A percentile compares a stretch with the other conserved stretches of the same genome.
phyloP scores from a whole-genome alignment of 2,888 invertebrate genomes.

The Syrista parreyssii region DNA sequence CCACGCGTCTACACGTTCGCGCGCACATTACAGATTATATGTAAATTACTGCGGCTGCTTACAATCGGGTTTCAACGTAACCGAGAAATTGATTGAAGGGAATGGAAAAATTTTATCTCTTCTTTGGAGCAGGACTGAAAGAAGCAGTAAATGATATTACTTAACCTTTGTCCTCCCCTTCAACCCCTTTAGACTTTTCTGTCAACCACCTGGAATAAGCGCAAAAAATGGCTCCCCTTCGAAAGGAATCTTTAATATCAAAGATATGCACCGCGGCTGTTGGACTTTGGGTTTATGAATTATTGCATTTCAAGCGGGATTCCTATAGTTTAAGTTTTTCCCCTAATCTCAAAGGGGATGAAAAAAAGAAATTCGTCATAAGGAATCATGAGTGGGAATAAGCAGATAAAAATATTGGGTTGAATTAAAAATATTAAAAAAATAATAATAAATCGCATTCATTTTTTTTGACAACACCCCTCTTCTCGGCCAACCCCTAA shows the following conservation, averaged over 20 bases:
- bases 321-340: conserved; percentile 11
- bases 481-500: not conserved
- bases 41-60: no score
- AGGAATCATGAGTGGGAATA: not conserved
- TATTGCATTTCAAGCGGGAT: conserved; percentile 44
- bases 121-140: not conserved
- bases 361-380: not conserved
- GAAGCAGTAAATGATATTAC: not conserved
- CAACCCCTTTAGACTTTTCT: not conserved
- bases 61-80: not conserved
- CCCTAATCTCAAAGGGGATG: not conserved
- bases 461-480: no score
- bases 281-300: conserved; percentile 43
- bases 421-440: not conserved
- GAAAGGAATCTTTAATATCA: conserved; percentile 43
- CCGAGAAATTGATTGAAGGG: not conserved
- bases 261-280: conserved; percentile 36
- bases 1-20: no score
- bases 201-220: not conserved
- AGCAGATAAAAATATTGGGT: not conserved
- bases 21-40: no score
- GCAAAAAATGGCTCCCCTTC: not conserved
- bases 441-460: not conserved
- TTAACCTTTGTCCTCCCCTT: not conserved
- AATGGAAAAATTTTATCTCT: not conserved